Evolutionary conservation across 2,797 vertebrate genomes (phyloP), one percentile per base, ranked within the genome.

Genomic region (Pseudomugil gertrudae): DNA sequence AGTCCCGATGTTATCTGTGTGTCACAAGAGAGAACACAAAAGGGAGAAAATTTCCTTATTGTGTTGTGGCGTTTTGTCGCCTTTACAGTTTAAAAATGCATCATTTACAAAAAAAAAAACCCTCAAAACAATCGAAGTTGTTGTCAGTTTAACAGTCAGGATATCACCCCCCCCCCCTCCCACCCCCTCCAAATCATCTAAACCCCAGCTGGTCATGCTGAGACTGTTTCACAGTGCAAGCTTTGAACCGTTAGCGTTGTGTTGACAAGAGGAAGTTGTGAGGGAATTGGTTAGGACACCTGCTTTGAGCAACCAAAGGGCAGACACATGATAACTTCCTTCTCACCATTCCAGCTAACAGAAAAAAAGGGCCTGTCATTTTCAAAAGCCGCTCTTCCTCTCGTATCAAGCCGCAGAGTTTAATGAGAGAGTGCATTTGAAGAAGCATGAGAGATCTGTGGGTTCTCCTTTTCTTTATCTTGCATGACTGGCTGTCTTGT

Each of bases 231-330:
- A 63, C 59, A 69, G 53, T 50, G 53, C 69, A 30, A 58, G 63
- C 64, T 66, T 64, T 55, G 54, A 78, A 33, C 83, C 77, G 83
- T 85, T 85, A 71, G 77, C 74, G 36, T 75, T 54, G 66, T 78
- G 87, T 85, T 80, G 86, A 84, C 81, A 88, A 84, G 88, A 87
- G 91, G 89, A 92, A 91, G 90, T 90, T 84, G 71, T 17, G 59
- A 61, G 76, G 75, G 84, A 64, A 76, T 84, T 79, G 84, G 84
- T 85, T 84, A 68, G 86, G 88, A 90, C 91, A 92, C 89, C 91
- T 92, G 90, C 77, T 83, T 92, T 90, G 80, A 89, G 91, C 90
- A 92, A 92, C 78, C 57, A 65, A 64, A 78, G 80, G 71, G 76
- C 76, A 84, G 72, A 79, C 77, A 59, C 84, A 76, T 69, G 66